Conservation (phyloP, 2,888 invertebrate species). For the Leptopterna dolabrata region DNA sequence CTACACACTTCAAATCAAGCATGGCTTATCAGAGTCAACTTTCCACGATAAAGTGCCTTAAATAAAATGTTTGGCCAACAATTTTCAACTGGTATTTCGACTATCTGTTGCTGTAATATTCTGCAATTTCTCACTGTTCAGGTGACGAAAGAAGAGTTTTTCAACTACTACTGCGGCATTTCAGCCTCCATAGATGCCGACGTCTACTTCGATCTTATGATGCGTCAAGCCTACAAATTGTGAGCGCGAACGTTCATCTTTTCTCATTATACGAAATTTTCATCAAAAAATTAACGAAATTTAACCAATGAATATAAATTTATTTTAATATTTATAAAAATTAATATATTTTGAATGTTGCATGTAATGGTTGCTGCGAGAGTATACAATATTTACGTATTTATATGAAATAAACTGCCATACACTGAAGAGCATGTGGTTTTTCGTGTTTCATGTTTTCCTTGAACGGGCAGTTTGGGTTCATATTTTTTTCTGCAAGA, state of each 20-base stretch:
- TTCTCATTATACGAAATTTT: neutral
- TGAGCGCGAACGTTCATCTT: conserved; percentile 68
- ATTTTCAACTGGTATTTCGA: too few relatives aligned
- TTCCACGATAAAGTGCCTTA: too few relatives aligned
- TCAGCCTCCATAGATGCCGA: conserved; percentile 96
- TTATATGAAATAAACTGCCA: neutral
- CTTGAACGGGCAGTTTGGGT: neutral
- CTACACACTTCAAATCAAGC: neutral
- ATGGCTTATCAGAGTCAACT: too few relatives aligned
- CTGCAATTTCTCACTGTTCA: too few relatives aligned
- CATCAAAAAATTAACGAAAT: neutral
- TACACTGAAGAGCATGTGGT: neutral
- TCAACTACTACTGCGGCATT: conserved; percentile 92
- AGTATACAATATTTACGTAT: neutral
- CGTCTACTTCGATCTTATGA: conserved; percentile 94
- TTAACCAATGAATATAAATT: neutral
- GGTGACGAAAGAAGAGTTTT: conserved; percentile 93
- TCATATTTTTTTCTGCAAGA: neutral
- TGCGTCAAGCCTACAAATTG: conserved; percentile 90
- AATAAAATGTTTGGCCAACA: too few relatives aligned
- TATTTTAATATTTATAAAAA: neutral
- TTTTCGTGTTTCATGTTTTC: neutral
- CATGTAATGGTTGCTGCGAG: neutral
- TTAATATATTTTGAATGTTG: neutral
- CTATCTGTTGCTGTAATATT: too few relatives aligned